Percentiles rank a stretch among this genome's conserved stretches.
phyloP scores from a whole-genome alignment of 2,888 invertebrate species.

The Hipparchia semele region DNA sequence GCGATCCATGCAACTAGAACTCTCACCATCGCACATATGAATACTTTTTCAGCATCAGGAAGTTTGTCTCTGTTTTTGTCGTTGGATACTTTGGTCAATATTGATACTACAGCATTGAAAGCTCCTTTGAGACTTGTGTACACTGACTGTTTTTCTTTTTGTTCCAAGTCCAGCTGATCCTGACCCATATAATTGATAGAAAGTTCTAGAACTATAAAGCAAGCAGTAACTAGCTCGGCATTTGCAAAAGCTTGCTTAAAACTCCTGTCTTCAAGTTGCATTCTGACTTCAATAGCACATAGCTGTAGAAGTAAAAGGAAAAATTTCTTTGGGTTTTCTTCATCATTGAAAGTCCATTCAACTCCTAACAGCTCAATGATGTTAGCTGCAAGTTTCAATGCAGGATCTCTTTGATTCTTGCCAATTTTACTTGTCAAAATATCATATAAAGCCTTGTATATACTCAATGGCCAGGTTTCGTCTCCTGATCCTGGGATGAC shows the following conservation, averaged over 20 bases:
- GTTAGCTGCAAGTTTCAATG: slow-evolving; percentile 91
- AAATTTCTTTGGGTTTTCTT: slow-evolving; percentile 91
- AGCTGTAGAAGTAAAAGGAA: slow-evolving; percentile 92
- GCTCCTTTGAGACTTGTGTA: slow-evolving; percentile 95
- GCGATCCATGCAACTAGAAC: slow-evolving; percentile 95
- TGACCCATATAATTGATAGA: slow-evolving; percentile 91
- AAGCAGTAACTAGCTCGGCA: slow-evolving; percentile 90
- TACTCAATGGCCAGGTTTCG: slow-evolving; percentile 91
- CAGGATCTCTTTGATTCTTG: slow-evolving; percentile 94
- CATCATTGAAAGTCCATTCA: slow-evolving; percentile 92
- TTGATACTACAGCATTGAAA: slow-evolving; percentile 90
- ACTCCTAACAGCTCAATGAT: slow-evolving; percentile 92
- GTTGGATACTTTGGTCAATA: slow-evolving; percentile 88
- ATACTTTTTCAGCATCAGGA: slow-evolving; percentile 87
- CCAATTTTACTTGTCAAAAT: slow-evolving; percentile 94
- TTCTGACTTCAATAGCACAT: slow-evolving; percentile 95
- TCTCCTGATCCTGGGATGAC: slow-evolving; percentile 85
- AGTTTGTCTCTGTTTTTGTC: slow-evolving; percentile 88
- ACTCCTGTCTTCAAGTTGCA: slow-evolving; percentile 95
- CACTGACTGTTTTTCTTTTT: slow-evolving; percentile 95
- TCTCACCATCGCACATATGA: slow-evolving; percentile 92
- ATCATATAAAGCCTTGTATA: slow-evolving; percentile 92
- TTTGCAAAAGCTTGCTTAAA: slow-evolving; percentile 90
- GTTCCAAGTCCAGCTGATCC: slow-evolving; percentile 92
- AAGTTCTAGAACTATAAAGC: slow-evolving; percentile 91